phyloP scores from a whole-genome alignment of 2,888 invertebrate genomes.

The Cataglyphis cursor region DNA sequence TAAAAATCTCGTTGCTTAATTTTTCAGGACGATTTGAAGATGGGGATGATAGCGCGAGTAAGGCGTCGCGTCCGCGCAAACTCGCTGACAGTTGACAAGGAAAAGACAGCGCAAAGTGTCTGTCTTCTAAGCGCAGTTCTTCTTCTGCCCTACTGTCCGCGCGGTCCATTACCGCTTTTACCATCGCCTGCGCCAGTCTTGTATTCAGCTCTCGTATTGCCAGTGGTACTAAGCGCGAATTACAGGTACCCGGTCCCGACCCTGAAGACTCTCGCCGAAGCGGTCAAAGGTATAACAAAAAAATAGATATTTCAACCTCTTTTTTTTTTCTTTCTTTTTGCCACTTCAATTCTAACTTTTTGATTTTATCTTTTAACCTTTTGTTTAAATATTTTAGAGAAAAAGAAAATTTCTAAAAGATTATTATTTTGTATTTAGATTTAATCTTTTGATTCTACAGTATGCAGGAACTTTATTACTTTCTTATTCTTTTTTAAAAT shows the following conservation, averaged over 20 bases:
- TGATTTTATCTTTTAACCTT: background rate
- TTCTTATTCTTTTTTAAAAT: background rate
- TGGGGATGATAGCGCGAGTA: slow-evolving; percentile 92
- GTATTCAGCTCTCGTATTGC: slow-evolving; percentile 90
- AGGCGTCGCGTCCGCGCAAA: slow-evolving; percentile 90
- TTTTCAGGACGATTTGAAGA: slow-evolving; percentile 77
- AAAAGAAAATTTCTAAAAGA: background rate
- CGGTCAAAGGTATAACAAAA: slow-evolving; percentile 88
- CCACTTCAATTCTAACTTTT: background rate
- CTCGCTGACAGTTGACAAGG: slow-evolving; percentile 90
- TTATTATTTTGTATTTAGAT: background rate
- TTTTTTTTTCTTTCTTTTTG: background rate
- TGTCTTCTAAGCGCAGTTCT: slow-evolving; percentile 91
- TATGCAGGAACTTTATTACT: background rate
- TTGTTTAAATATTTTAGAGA: background rate
- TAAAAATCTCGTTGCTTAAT: background rate
- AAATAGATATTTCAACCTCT: background rate
- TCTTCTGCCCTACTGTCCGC: slow-evolving; percentile 89
- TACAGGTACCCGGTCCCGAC: slow-evolving; percentile 90
- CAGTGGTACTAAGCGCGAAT: slow-evolving; percentile 91
- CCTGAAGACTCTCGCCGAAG: slow-evolving; percentile 88
- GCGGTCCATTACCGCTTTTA: slow-evolving; percentile 89
- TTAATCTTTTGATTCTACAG: background rate
- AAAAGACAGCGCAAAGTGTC: slow-evolving; percentile 91
- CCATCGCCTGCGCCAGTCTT: slow-evolving; percentile 89